phyloP scores from a whole-genome alignment of 2,113 vertebrate genomes.

The Scophthalmus maximus region DNA sequence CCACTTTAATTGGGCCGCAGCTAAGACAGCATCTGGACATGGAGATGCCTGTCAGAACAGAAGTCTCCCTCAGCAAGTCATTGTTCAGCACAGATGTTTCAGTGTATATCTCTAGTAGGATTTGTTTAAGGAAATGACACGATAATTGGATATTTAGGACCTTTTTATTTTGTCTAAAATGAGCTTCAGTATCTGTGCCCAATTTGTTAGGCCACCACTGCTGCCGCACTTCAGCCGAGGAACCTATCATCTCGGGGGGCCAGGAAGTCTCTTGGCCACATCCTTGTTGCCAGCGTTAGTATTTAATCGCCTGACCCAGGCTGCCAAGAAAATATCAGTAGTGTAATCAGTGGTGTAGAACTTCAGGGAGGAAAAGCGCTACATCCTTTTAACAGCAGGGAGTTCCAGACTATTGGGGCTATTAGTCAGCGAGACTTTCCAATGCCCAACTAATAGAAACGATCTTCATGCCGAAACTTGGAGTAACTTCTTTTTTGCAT shows the following conservation, averaged over 20 bases:
- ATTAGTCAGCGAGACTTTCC: constrained; percentile 51
- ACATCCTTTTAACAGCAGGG: constrained; percentile 73
- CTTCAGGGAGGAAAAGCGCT: constrained; percentile 62
- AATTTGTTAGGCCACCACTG: constrained; percentile 31
- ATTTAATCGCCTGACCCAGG: constrained; percentile 70
- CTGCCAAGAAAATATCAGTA: constrained; percentile 61
- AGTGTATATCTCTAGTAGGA: constrained; percentile 11
- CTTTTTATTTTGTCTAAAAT: background rate
- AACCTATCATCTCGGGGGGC: constrained; percentile 51
- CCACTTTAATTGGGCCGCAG: constrained; percentile 45
- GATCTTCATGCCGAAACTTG: constrained; percentile 16
- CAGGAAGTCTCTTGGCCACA: constrained; percentile 75
- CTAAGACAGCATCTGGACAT: constrained; percentile 13
- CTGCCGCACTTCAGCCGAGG: constrained; percentile 38
- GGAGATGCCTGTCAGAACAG: constrained; percentile 17
- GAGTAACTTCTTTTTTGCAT: background rate
- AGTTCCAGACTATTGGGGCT: constrained; percentile 54
- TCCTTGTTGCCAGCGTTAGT: constrained; percentile 62
- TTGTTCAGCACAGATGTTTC: background rate
- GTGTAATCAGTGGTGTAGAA: constrained; percentile 70
- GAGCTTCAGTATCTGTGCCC: constrained; percentile 1
- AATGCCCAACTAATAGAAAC: constrained; percentile 46
- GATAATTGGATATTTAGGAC: constrained; percentile 38
- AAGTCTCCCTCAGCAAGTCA: constrained; percentile 1
- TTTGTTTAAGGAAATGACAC: constrained; percentile 15